Conservation (phyloP, 2,113 vertebrate genomes). For the Melozone crissalis region DNA sequence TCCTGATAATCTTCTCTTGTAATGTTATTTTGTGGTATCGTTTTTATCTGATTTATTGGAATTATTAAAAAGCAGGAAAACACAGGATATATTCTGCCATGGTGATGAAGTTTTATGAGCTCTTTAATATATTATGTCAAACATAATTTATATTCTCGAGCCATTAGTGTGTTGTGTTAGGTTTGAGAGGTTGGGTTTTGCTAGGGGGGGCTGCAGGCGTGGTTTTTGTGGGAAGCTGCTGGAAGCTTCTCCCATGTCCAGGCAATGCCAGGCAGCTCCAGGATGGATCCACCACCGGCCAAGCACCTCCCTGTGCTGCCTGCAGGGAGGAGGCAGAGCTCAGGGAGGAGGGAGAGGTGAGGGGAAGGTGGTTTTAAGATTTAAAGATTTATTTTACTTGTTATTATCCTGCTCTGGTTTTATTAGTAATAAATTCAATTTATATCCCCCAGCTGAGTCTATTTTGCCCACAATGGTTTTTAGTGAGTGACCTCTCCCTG, state of each 20-base stretch:
- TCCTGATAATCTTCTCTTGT: not conserved
- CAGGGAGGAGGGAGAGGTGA: not conserved
- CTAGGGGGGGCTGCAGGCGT: not conserved
- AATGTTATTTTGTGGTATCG: not conserved
- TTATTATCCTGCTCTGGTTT: not conserved
- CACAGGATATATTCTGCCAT: not conserved
- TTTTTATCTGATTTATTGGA: conserved; percentile 6
- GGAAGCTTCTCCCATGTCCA: not conserved
- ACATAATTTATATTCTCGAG: not conserved
- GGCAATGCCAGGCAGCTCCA: not conserved
- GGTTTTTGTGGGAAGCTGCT: not conserved
- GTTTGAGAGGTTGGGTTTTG: not conserved
- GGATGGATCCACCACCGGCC: not conserved
- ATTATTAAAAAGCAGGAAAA: not conserved
- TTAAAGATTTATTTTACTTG: not conserved
- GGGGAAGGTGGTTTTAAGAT: not conserved
- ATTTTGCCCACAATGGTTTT: not conserved
- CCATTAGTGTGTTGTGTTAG: not conserved
- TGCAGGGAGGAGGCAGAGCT: not conserved
- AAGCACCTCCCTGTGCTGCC: not conserved
- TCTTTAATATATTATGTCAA: not conserved
- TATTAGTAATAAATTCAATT: not conserved
- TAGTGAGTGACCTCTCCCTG: not conserved
- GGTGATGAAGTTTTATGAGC: conserved; percentile 16
- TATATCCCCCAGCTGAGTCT: not conserved